Evolutionary conservation across 2,888 invertebrate genomes (phyloP).

Genomic region (Bugula neritina): DNA sequence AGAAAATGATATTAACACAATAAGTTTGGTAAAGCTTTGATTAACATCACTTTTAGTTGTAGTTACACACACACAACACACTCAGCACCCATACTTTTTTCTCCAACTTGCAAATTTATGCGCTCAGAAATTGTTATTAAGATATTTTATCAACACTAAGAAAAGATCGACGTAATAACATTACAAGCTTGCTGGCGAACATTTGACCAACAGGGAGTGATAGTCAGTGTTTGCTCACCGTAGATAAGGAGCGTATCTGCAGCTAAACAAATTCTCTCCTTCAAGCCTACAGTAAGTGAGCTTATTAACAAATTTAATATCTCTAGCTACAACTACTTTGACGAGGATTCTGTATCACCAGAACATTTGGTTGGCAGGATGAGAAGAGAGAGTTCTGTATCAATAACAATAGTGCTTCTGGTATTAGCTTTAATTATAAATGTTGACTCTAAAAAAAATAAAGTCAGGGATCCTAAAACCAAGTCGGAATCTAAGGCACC

Average conservation of each 20-base stretch:
- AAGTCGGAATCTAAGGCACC: slow-evolving; percentile 2
- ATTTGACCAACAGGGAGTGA: slow-evolving; percentile 8
- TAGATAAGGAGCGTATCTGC: not conserved
- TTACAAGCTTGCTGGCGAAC: not conserved
- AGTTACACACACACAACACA: too few relatives aligned
- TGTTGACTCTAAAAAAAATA: not conserved
- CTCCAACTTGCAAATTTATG: too few relatives aligned
- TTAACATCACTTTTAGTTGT: too few relatives aligned
- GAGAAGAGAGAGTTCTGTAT: not conserved
- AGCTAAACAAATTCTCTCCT: slow-evolving; percentile 8
- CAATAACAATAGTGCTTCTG: not conserved
- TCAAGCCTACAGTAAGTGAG: not conserved
- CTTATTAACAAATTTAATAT: too few relatives aligned
- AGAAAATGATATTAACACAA: too few relatives aligned
- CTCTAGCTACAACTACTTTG: not conserved
- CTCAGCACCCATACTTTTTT: too few relatives aligned
- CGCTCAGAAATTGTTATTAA: too few relatives aligned
- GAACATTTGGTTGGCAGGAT: not conserved
- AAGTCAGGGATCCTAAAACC: not conserved
- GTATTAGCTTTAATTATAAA: not conserved
- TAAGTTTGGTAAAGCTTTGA: too few relatives aligned
- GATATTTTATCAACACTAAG: too few relatives aligned
- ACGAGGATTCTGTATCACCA: not conserved
- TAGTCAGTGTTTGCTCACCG: slow-evolving; percentile 1
- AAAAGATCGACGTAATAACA: too few relatives aligned